phyloP scores from a whole-genome alignment of 2,113 vertebrate genomes.

The Trematocara macrostoma region DNA sequence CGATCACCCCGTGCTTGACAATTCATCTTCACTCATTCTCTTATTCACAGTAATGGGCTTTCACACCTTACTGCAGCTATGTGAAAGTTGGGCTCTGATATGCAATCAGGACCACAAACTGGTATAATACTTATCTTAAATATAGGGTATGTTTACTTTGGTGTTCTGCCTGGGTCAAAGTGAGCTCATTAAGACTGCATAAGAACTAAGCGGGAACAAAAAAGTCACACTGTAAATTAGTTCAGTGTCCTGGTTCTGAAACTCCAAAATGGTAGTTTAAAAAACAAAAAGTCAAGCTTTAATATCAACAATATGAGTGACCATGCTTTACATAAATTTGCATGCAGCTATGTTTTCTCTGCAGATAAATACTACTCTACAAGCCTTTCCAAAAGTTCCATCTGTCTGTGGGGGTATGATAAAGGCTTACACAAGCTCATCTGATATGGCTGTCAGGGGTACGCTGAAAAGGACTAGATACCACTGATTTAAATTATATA shows the following conservation, averaged over 20 bases:
- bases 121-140: background rate
- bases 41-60: background rate
- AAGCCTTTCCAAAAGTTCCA: background rate
- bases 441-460: background rate
- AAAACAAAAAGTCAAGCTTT: background rate
- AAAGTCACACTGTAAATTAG: background rate
- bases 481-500: background rate
- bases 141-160: background rate
- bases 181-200: background rate
- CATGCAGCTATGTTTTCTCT: background rate
- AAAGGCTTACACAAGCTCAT: background rate
- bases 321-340: background rate
- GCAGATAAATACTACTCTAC: background rate
- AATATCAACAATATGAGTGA: background rate
- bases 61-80: background rate
- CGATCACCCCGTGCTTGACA: background rate
- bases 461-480: background rate
- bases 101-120: background rate
- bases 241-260: background rate
- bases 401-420: background rate
- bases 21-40: background rate
- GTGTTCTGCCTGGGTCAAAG: background rate
- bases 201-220: background rate
- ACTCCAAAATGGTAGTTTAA: background rate
- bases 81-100: background rate